Evolutionary conservation across 2,888 invertebrate genomes (phyloP).

Genomic region (Encarsia formosa): DNA sequence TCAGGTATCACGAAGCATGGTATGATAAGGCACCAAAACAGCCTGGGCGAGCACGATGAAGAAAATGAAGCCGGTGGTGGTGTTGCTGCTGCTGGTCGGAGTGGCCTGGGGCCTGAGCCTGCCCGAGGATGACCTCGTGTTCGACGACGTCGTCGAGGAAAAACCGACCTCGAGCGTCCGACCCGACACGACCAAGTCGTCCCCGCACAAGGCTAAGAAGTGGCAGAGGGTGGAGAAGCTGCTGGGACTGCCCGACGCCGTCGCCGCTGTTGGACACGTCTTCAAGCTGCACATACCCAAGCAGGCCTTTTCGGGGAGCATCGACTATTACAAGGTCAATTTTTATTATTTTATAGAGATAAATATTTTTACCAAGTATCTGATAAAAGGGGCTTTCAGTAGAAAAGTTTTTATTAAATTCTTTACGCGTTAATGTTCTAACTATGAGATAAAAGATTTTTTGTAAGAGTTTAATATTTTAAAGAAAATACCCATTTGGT

Average conservation of each 20-base stretch:
- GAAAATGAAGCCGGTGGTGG: constrained; percentile 40
- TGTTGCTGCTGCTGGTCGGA: constrained; percentile 28
- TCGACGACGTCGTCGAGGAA: constrained; percentile 47
- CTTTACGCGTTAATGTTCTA: no score
- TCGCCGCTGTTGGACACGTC: constrained; percentile 64
- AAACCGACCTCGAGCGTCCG: constrained; percentile 23
- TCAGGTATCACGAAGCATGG: constrained; percentile 39
- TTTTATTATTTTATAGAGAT: no score
- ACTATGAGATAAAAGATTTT: no score
- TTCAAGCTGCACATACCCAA: constrained; percentile 70
- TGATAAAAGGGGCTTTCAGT: no score
- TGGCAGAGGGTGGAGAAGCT: constrained; percentile 40
- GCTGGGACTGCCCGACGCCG: constrained; percentile 60
- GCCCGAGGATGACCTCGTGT: constrained; percentile 48
- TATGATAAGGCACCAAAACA: constrained; percentile 38
- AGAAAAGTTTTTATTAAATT: no score
- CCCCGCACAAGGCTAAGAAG: constrained; percentile 9
- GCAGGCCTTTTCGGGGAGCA: constrained; percentile 66
- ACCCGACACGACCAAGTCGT: constrained; percentile 10
- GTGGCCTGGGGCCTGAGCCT: constrained; percentile 25
- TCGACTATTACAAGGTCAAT: constrained; percentile 67
- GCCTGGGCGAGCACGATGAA: constrained; percentile 8
- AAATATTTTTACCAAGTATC: no score
- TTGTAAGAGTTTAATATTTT: no score
- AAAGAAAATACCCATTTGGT: no score